A percentile compares a stretch with the other conserved stretches of the same genome.
These are phyloP conservation scores for Cetoscarus ocellatus DNA, from an alignment of 2,797 vertebrate species.

Conservation along the genomic window DNA sequence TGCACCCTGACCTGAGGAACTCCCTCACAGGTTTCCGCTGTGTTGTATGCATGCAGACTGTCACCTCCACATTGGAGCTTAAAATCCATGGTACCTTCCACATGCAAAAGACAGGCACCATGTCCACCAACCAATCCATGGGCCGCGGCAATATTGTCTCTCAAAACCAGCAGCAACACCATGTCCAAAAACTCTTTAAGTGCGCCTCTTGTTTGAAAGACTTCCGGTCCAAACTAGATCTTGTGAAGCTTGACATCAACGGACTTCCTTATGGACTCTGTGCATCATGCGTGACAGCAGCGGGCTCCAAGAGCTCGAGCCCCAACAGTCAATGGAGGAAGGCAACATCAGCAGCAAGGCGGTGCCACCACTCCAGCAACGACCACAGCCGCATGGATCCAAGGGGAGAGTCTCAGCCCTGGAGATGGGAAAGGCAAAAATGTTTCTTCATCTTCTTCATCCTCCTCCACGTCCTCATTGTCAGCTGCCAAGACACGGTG, in stretches of 20 bases:
- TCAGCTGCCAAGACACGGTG: conserved; percentile 93
- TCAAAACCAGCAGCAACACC: conserved; percentile 87
- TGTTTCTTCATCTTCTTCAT: conserved; percentile 85
- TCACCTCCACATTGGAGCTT: conserved; percentile 98
- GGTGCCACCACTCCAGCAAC: conserved; percentile 72
- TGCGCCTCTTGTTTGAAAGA: conserved; percentile 98
- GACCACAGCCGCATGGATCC: conserved; percentile 85
- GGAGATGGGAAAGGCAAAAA: conserved; percentile 92
- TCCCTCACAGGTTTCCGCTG: conserved; percentile 99
- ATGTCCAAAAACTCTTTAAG: conserved; percentile 91
- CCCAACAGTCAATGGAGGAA: conserved; percentile 85
- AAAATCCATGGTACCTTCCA: conserved; percentile 99
- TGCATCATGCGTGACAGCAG: conserved; percentile 91
- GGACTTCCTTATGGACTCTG: conserved; percentile 98
- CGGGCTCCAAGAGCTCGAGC: conserved; percentile 93
- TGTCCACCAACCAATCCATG: conserved; percentile 83
- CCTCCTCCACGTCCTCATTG: conserved; percentile 84
- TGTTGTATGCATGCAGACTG: conserved; percentile 99
- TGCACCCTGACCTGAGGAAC: conserved; percentile 98
- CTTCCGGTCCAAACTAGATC: conserved; percentile 95
- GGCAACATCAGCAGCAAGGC: conserved; percentile 77
- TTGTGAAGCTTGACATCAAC: conserved; percentile 98
- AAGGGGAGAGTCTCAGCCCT: conserved; percentile 91
- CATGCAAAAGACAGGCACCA: conserved; percentile 97
- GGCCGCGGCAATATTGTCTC: conserved; percentile 73